These are phyloP conservation scores for Pleuronectes platessa DNA, from an alignment of 2,113 vertebrate species.

Conservation along the genomic window DNA sequence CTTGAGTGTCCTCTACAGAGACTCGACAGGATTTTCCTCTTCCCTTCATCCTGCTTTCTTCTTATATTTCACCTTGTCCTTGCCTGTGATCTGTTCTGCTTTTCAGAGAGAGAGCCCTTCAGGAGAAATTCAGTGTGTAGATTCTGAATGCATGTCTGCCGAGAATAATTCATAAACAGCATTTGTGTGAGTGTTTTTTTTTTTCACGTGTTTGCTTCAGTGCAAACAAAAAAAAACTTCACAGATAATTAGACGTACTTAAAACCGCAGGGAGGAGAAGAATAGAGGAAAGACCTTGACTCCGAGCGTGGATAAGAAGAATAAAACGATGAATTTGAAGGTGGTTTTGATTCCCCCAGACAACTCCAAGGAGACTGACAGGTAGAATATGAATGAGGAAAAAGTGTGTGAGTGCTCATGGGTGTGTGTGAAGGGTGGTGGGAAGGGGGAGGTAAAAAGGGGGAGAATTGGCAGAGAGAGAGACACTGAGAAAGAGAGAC, in stretches of 20 bases:
- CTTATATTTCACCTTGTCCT: conserved; percentile 49
- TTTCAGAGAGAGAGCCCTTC: conserved; percentile 11
- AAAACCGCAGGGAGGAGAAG: conserved; percentile 26
- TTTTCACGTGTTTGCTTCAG: background rate
- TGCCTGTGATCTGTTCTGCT: conserved; percentile 27
- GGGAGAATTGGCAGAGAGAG: conserved; percentile 18
- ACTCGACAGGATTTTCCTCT: conserved; percentile 30
- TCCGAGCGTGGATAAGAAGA: conserved; percentile 68
- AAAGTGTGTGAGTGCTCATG: conserved; percentile 24
- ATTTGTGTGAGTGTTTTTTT: conserved; percentile 21
- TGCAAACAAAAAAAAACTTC: conserved; percentile 31
- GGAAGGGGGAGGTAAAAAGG: conserved; percentile 6
- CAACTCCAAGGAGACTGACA: conserved; percentile 77
- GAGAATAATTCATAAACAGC: background rate
- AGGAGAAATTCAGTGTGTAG: background rate
- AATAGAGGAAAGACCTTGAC: conserved; percentile 55
- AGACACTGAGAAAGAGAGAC: conserved; percentile 3
- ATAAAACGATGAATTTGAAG: conserved; percentile 77
- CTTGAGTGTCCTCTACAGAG: conserved; percentile 47
- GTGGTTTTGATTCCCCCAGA: conserved; percentile 77
- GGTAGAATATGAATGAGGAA: conserved; percentile 77
- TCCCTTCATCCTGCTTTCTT: conserved; percentile 23
- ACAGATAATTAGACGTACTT: conserved; percentile 35
- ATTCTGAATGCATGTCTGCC: background rate
- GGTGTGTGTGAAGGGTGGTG: conserved; percentile 22